A percentile compares a stretch with the other conserved stretches of the same genome.
Evolutionary conservation across 2,888 invertebrate genomes (phyloP).

Genomic region (Crocallis elinguaria): DNA sequence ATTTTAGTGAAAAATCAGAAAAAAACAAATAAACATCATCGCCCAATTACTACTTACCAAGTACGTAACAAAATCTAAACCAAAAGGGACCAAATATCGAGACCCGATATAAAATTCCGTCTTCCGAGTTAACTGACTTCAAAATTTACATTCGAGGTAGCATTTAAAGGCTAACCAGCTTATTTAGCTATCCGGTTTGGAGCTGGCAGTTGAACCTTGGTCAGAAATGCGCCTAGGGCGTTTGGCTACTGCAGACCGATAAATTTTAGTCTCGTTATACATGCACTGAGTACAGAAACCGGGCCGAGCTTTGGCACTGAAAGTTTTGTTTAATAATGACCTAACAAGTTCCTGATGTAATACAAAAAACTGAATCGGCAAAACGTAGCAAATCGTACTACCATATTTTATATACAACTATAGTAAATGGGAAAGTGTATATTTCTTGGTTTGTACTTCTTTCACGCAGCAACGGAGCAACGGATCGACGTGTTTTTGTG

Average conservation of each 20-base stretch:
- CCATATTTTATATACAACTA: too few species aligned
- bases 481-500: too few species aligned
- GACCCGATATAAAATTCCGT: constrained; percentile 9
- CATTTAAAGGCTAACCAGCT: constrained; percentile 33
- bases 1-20: too few species aligned
- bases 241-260: constrained; percentile 36
- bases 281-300: constrained; percentile 1
- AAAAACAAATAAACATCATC: too few species aligned
- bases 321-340: background rate
- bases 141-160: constrained; percentile 28
- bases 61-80: background rate
- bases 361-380: too few species aligned
- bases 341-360: background rate
- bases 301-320: constrained; percentile 5
- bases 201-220: constrained; percentile 35
- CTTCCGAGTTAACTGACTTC: constrained; percentile 13
- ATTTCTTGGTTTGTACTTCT: too few species aligned
- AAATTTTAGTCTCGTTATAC: constrained; percentile 27
- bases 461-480: too few species aligned
- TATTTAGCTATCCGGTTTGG: constrained; percentile 31
- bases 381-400: too few species aligned
- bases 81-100: background rate
- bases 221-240: constrained; percentile 29
- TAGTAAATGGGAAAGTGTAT: too few species aligned
- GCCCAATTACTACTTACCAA: too few species aligned